Evolutionary conservation across 2,113 vertebrate genomes (phyloP).

Genomic region (Sapayoa aenigma): DNA sequence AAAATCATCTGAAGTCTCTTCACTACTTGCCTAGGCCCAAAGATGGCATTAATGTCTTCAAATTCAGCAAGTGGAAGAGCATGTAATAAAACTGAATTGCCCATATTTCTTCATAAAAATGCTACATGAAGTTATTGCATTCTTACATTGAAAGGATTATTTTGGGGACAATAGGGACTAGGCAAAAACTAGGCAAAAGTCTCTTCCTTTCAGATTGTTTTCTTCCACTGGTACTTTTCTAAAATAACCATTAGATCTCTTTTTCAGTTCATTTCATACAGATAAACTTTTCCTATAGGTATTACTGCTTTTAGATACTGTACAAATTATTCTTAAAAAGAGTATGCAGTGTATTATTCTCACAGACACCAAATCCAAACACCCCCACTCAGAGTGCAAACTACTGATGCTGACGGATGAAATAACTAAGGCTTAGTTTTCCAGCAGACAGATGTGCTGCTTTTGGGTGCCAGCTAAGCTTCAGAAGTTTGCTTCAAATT

Average conservation of each 20-base stretch:
- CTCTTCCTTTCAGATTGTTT: background rate
- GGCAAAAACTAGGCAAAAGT: background rate
- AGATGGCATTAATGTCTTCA: background rate
- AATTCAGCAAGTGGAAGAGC: background rate
- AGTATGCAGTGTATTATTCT: background rate
- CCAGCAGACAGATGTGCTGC: background rate
- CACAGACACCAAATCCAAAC: background rate
- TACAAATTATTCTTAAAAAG: background rate
- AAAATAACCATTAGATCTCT: background rate
- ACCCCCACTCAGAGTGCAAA: background rate
- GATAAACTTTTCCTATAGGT: background rate
- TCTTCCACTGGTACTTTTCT: background rate
- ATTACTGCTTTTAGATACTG: background rate
- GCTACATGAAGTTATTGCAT: background rate
- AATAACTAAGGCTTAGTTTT: background rate
- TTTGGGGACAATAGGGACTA: background rate
- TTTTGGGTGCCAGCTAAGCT: background rate
- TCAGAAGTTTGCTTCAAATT: background rate
- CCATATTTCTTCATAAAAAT: background rate
- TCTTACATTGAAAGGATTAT: background rate
- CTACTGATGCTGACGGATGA: background rate
- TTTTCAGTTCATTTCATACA: background rate
- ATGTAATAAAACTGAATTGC: background rate
- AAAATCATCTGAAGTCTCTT: constrained; percentile 4
- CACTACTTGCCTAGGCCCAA: background rate